phyloP scores from a whole-genome alignment of 2,113 vertebrate genomes.

The Corythaixoides concolor region DNA sequence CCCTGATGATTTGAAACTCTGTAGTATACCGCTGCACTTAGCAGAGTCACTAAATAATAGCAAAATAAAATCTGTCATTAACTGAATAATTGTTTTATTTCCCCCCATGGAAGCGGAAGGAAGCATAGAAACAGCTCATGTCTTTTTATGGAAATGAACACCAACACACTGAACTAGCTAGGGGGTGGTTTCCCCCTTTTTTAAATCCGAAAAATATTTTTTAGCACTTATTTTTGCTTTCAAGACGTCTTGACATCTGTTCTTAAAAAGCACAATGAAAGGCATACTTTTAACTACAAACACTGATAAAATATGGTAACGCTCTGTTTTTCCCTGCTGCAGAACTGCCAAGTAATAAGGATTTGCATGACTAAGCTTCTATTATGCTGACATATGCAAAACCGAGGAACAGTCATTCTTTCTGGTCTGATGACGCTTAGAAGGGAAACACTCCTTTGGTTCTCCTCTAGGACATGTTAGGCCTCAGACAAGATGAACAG shows the following conservation, averaged over 20 bases:
- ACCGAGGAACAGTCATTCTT: conserved; percentile 45
- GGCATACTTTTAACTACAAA: conserved; percentile 62
- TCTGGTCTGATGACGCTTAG: conserved; percentile 58
- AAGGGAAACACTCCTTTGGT: conserved; percentile 55
- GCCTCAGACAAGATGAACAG: conserved; percentile 16
- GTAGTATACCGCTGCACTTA: not conserved
- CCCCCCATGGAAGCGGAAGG: not conserved
- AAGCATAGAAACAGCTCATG: conserved; percentile 32
- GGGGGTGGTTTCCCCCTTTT: not conserved
- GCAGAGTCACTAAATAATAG: not conserved
- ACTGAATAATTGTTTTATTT: not conserved
- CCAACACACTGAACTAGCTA: conserved; percentile 41
- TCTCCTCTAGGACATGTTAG: conserved; percentile 1
- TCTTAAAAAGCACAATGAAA: conserved; percentile 70
- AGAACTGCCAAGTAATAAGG: conserved; percentile 69
- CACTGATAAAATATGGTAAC: conserved; percentile 66
- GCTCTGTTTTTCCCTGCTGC: conserved; percentile 14
- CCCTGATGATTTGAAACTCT: not conserved
- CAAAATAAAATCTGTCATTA: not conserved
- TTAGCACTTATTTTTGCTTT: conserved; percentile 49
- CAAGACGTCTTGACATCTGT: conserved; percentile 64
- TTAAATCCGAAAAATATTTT: conserved; percentile 62
- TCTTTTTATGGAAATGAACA: conserved; percentile 50
- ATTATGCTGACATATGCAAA: conserved; percentile 70
- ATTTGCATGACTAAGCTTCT: conserved; percentile 77